These are phyloP conservation scores for Lateolabrax maculatus DNA, from an alignment of 2,797 vertebrate genomes.

Conservation along the genomic window DNA sequence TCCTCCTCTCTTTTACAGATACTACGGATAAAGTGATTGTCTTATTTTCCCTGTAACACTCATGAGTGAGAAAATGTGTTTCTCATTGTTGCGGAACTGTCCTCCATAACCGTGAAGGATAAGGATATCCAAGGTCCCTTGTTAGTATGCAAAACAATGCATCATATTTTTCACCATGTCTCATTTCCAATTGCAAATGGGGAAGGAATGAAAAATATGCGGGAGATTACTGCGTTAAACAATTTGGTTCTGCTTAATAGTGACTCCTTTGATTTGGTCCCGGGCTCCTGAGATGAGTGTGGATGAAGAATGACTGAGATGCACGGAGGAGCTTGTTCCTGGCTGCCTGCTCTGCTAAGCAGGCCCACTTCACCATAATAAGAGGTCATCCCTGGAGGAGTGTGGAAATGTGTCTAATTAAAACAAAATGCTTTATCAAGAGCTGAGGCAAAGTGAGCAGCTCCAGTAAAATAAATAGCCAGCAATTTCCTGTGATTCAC, in stretches of 20 bases:
- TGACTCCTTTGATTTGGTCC: slow-evolving; percentile 80
- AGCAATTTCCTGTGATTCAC: slow-evolving; percentile 79
- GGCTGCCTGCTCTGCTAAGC: slow-evolving; percentile 68
- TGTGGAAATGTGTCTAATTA: slow-evolving; percentile 87
- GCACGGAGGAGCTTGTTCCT: slow-evolving; percentile 66
- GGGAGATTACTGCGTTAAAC: slow-evolving; percentile 84
- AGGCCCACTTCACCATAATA: slow-evolving; percentile 77
- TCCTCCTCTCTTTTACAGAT: slow-evolving; percentile 43
- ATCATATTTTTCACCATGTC: slow-evolving; percentile 71
- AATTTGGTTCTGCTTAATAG: slow-evolving; percentile 85
- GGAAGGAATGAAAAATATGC: slow-evolving; percentile 73
- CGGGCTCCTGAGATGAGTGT: slow-evolving; percentile 67
- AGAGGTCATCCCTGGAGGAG: slow-evolving; percentile 81
- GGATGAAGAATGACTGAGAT: slow-evolving; percentile 79
- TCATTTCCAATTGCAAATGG: slow-evolving; percentile 72
- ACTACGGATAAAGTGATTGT: slow-evolving; percentile 48
- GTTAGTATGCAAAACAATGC: slow-evolving; percentile 82
- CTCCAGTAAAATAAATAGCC: slow-evolving; percentile 77
- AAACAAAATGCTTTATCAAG: slow-evolving; percentile 85
- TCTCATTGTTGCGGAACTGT: slow-evolving; percentile 55
- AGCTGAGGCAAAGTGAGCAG: slow-evolving; percentile 67
- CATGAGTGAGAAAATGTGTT: slow-evolving; percentile 63
- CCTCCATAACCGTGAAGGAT: slow-evolving; percentile 68
- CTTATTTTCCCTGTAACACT: slow-evolving; percentile 47
- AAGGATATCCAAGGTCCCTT: slow-evolving; percentile 69